Base-by-base conservation (phyloP, 2,113 vertebrate genomes). In the Lampris megalopsis region DNA sequence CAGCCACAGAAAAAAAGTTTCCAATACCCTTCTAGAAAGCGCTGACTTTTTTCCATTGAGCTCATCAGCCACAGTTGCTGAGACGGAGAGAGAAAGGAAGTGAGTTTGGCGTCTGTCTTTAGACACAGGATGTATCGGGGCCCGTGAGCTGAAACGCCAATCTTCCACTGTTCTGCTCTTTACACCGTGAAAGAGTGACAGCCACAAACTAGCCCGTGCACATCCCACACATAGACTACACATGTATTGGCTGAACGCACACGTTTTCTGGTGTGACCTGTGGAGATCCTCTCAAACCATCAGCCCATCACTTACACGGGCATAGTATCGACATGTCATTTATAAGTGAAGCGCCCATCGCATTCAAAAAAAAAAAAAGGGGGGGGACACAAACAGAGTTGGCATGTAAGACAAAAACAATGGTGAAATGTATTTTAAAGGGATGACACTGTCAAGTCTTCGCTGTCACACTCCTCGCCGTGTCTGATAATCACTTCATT, bases 1-100 rank as follows among this genome's bases (percentile, higher is more conserved):
- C 80, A 87, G 84, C 91, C 88, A 81, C 86, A 91, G 81, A 81
- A 89, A 81, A 89, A 90, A 93, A 94, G 88, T 94, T 95, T 94
- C 93, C 94, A 93, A 83, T 92, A 85, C 84, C 83, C 72, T 86
- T 86, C 91, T 84, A 92, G 86, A 90, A 88, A 92, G 78, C 71
- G 24, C 75, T 79, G 60, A 74, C 78, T 89, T 93, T 24, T 94
- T 94, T 95, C 93, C 83, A 50, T 88, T 89, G 54, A 85, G 71
- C 91, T 83, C 6, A 83, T 89, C 82, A 79, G 91, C 90, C 88
- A 86, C 92, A 86, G 79, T 62, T 74, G 73, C 75, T 68, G 70
- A 84, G 80, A 85, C 81, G 80, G 76, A 80, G 69, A 75, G 72
- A 83, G 76, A 84, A 56, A 90, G 91, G 91, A 92, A 94, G 89